Conservation (phyloP, 1,140 invertebrate genomes). For the Cheumatopsyche charites region DNA sequence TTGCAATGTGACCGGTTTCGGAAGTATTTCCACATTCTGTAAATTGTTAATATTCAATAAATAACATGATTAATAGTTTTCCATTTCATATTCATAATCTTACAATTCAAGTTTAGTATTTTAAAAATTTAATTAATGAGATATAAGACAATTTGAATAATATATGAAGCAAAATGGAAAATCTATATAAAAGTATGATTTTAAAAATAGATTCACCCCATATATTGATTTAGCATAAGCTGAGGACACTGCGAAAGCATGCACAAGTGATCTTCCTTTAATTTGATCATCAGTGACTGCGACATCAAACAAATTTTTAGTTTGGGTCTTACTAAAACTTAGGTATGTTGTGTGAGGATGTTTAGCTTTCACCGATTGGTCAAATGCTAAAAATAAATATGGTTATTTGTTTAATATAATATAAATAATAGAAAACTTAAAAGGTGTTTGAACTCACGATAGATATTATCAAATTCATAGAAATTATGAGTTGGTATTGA, state of each 20-base stretch:
- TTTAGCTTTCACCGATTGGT: constrained; percentile 53
- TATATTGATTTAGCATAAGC: constrained; percentile 73
- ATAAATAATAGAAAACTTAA: too few relatives aligned
- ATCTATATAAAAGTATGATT: background rate
- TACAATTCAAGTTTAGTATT: too few relatives aligned
- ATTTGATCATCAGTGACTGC: constrained; percentile 70
- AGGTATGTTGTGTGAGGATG: constrained; percentile 78
- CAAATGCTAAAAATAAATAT: constrained; percentile 63
- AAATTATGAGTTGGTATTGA: constrained; percentile 70
- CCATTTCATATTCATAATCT: too few relatives aligned
- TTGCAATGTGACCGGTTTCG: constrained; percentile 81
- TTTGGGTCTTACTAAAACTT: constrained; percentile 67
- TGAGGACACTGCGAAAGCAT: constrained; percentile 73
- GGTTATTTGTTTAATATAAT: background rate
- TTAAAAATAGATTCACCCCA: constrained; percentile 60
- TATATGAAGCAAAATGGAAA: too few relatives aligned
- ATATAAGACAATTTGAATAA: too few relatives aligned
- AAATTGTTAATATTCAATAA: constrained; percentile 48
- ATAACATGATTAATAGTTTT: background rate
- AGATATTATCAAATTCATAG: constrained; percentile 67
- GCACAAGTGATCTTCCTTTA: constrained; percentile 69
- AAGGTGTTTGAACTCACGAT: constrained; percentile 68
- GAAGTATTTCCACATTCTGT: constrained; percentile 69
- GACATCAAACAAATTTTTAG: constrained; percentile 72
- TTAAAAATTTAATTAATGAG: too few relatives aligned